Conservation (phyloP, 2,888 invertebrate genomes). For the Hypomecis atomaria region DNA sequence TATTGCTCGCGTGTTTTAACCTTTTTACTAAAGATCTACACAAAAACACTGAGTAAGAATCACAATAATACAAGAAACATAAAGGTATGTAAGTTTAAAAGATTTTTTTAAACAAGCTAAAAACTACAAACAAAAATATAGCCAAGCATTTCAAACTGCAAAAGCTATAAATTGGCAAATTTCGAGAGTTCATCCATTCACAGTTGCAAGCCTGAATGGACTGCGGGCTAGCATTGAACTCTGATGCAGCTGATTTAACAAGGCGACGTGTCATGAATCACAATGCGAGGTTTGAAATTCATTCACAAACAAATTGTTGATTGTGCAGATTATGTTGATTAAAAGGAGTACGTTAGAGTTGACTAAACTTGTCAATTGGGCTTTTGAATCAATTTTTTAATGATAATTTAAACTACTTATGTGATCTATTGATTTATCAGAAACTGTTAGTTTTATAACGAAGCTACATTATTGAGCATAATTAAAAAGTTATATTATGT, state of each 20-base stretch:
- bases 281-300: constrained; percentile 19
- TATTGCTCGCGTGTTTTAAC: too few species aligned
- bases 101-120: too few species aligned
- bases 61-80: too few species aligned
- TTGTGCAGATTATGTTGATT: constrained; percentile 5
- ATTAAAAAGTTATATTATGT: too few species aligned
- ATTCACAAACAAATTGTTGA: constrained; percentile 27
- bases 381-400: not conserved
- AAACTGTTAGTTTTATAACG: not conserved
- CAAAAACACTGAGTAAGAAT: too few species aligned
- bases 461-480: too few species aligned
- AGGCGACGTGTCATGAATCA: constrained; percentile 26
- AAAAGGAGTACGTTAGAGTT: constrained; percentile 1
- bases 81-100: too few species aligned
- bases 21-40: too few species aligned
- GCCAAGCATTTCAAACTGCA: too few species aligned
- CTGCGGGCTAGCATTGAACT: constrained; percentile 16
- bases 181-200: not conserved
- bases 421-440: too few species aligned
- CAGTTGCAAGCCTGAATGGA: constrained; percentile 18
- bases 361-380: not conserved
- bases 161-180: too few species aligned
- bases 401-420: not conserved
- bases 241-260: constrained; percentile 18
- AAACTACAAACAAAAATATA: too few species aligned